Conservation (phyloP, 2,888 invertebrate species). For the Gnatocerus cornutus region DNA sequence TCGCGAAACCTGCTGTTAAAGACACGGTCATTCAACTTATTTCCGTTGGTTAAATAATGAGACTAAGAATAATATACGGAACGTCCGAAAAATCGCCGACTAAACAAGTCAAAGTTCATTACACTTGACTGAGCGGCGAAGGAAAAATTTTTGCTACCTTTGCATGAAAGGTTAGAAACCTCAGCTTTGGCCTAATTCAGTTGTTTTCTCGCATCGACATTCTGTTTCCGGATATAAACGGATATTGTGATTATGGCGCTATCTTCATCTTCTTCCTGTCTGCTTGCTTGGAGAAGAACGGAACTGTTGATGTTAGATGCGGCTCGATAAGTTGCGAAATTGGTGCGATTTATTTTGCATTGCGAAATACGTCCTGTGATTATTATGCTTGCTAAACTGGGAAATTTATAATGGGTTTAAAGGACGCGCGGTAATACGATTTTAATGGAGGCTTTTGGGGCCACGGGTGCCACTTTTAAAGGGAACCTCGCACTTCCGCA, state of each 20-base stretch:
- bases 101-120: conserved; percentile 19
- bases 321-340: background rate
- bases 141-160: conserved; percentile 23
- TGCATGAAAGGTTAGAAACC: conserved; percentile 26
- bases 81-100: conserved; percentile 21
- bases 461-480: too few species aligned
- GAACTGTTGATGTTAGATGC: conserved; percentile 5
- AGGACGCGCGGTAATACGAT: too few species aligned
- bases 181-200: conserved; percentile 5
- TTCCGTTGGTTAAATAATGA: conserved; percentile 16
- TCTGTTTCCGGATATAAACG: conserved; percentile 17
- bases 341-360: background rate
- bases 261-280: conserved; percentile 16
- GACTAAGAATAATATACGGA: conserved; percentile 1
- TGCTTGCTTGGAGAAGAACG: conserved; percentile 1
- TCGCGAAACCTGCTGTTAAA: conserved; percentile 4
- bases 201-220: background rate
- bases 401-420: background rate
- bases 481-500: too few species aligned
- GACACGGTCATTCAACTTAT: conserved; percentile 28
- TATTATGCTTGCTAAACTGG: conserved; percentile 5
- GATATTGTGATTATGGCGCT: background rate
- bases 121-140: conserved; percentile 11
- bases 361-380: conserved; percentile 11
- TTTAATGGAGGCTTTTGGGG: too few species aligned